These are phyloP conservation scores for Thamnaconus septentrionalis DNA, from an alignment of 2,113 vertebrate genomes.

Conservation along the genomic window DNA sequence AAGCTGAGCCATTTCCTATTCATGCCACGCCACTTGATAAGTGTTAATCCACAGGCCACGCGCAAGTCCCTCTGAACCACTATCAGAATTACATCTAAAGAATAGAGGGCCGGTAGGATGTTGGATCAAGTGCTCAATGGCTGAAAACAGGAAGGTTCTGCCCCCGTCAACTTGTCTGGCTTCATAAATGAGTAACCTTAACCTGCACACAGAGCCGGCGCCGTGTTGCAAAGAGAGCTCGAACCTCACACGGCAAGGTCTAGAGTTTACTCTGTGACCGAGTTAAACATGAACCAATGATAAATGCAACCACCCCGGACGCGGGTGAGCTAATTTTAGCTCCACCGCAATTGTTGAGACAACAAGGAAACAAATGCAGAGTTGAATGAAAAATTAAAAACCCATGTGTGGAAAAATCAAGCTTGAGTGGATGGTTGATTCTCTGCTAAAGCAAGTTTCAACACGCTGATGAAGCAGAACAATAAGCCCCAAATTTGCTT, in stretches of 20 bases:
- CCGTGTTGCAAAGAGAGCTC: slow-evolving; percentile 21
- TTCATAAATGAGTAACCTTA: slow-evolving; percentile 60
- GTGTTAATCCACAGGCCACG: slow-evolving; percentile 22
- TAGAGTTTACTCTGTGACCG: slow-evolving; percentile 37
- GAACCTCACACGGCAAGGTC: slow-evolving; percentile 11
- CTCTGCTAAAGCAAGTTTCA: too few species aligned
- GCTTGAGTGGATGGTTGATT: neutral
- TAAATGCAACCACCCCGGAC: slow-evolving; percentile 34
- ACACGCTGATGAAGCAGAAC: slow-evolving; percentile 3
- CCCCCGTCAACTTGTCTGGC: slow-evolving; percentile 15
- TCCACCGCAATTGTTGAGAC: slow-evolving; percentile 29
- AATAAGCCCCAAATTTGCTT: slow-evolving; percentile 6
- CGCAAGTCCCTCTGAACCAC: slow-evolving; percentile 20
- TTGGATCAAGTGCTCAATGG: slow-evolving; percentile 35
- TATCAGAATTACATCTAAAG: slow-evolving; percentile 42
- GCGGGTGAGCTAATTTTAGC: slow-evolving; percentile 60
- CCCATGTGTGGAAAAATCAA: neutral
- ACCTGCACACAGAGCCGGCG: slow-evolving; percentile 1
- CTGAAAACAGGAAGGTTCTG: slow-evolving; percentile 53
- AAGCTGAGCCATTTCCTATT: slow-evolving; percentile 41
- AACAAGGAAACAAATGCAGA: neutral
- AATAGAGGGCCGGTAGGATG: slow-evolving; percentile 45
- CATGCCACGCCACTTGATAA: slow-evolving; percentile 11
- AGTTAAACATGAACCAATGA: slow-evolving; percentile 76
- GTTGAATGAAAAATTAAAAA: neutral